Conservation (phyloP, 2,113 vertebrate species). For the Ciconia maguari region DNA sequence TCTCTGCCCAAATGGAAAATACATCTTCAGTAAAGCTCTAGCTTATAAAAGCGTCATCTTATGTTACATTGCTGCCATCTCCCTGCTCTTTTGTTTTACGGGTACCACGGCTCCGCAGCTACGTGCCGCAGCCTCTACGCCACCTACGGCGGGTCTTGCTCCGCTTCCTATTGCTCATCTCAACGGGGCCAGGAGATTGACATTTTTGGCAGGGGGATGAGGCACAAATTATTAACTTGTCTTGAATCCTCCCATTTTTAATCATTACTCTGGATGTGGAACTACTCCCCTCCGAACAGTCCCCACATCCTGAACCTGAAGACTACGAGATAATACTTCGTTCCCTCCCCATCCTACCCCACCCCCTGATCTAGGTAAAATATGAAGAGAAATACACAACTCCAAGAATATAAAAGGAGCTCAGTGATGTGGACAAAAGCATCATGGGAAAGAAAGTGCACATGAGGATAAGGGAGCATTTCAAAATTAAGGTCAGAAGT, state of each 20-base stretch:
- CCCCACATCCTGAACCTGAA: slow-evolving; percentile 66
- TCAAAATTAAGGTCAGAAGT: slow-evolving; percentile 61
- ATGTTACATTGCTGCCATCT: slow-evolving; percentile 11
- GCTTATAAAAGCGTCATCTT: slow-evolving; percentile 46
- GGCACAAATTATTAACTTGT: not conserved
- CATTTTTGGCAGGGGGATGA: slow-evolving; percentile 12
- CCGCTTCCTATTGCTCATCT: slow-evolving; percentile 31
- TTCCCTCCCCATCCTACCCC: not conserved
- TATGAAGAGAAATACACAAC: slow-evolving; percentile 45
- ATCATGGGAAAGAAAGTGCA: slow-evolving; percentile 47
- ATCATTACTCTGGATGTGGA: slow-evolving; percentile 33
- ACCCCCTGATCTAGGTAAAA: not conserved
- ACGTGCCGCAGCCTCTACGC: not conserved
- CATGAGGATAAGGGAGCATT: not conserved
- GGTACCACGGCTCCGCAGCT: not conserved
- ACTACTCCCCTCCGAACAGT: not conserved
- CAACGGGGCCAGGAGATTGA: not conserved
- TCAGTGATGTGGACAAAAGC: slow-evolving; percentile 38
- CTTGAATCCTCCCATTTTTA: slow-evolving; percentile 61
- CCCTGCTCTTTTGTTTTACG: not conserved
- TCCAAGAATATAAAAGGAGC: slow-evolving; percentile 42
- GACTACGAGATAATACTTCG: slow-evolving; percentile 41
- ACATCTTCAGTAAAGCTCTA: slow-evolving; percentile 50
- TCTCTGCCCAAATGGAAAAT: slow-evolving; percentile 54
- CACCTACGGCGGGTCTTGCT: slow-evolving; percentile 9